Conservation (phyloP, 2,113 vertebrate genomes). For the Tyrannus savana region DNA sequence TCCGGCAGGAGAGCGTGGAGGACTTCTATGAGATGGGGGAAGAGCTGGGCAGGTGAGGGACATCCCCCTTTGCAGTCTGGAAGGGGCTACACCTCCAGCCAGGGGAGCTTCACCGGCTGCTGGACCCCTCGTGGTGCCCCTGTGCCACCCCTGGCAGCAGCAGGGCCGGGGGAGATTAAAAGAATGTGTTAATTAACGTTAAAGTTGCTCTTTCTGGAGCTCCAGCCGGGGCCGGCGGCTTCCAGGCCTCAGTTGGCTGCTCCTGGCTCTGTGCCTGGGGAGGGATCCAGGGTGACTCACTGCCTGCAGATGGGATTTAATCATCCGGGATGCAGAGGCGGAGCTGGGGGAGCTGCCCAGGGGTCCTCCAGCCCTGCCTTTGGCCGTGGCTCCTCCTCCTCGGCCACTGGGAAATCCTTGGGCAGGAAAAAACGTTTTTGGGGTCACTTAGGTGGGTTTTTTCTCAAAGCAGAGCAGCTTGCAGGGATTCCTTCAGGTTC, state of each 20-base stretch:
- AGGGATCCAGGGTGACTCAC: not conserved
- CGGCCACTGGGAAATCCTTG: not conserved
- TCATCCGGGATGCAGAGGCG: not conserved
- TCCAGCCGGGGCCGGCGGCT: not conserved
- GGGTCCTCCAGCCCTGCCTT: not conserved
- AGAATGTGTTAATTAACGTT: not conserved
- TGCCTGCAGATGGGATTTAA: not conserved
- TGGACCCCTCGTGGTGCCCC: accelerated
- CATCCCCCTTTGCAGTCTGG: accelerated
- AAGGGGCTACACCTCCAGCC: accelerated
- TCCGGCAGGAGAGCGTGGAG: conserved; percentile 82
- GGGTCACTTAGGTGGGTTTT: not conserved
- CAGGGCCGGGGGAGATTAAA: not conserved
- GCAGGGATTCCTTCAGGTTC: accelerated
- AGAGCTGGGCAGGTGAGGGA: conserved; percentile 78
- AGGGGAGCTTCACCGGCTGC: accelerated
- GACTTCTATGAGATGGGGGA: conserved; percentile 83
- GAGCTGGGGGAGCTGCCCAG: not conserved
- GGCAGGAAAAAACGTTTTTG: not conserved
- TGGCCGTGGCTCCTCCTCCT: not conserved
- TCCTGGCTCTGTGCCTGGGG: not conserved
- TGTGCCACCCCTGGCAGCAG: not conserved
- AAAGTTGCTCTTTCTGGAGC: not conserved
- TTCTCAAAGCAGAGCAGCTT: not conserved
- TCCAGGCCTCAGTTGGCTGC: not conserved